These are phyloP conservation scores for Pogonocherus hispidulus DNA, from an alignment of 2,888 invertebrate genomes.

Conservation along the genomic window DNA sequence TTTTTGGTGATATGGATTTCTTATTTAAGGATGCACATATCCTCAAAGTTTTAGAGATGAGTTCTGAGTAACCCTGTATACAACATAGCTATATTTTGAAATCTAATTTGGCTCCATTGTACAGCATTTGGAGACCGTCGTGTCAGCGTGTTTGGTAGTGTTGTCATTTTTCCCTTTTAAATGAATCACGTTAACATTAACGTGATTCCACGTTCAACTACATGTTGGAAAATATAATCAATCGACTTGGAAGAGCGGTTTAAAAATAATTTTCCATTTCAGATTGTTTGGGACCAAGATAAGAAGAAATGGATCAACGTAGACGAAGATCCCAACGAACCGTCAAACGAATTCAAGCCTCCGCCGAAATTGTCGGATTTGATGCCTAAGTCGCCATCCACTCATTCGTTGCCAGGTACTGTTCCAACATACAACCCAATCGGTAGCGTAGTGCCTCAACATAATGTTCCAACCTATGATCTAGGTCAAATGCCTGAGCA, in stretches of 20 bases:
- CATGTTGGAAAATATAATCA: too few species aligned
- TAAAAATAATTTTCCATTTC: slow-evolving; percentile 44
- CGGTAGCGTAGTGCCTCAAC: slow-evolving; percentile 28
- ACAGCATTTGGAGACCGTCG: too few species aligned
- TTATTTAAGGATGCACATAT: too few species aligned
- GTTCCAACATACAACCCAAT: slow-evolving; percentile 23
- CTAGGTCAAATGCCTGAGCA: slow-evolving; percentile 22
- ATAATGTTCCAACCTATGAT: slow-evolving; percentile 26
- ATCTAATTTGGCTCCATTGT: too few species aligned
- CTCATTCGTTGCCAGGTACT: slow-evolving; percentile 26
- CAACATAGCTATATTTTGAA: too few species aligned
- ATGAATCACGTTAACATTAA: too few species aligned
- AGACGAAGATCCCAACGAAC: slow-evolving; percentile 78
- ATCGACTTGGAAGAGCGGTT: too few species aligned
- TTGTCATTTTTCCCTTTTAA: not conserved
- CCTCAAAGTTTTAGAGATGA: too few species aligned
- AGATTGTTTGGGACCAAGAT: slow-evolving; percentile 96
- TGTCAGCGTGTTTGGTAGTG: not conserved
- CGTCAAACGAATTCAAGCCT: slow-evolving; percentile 72
- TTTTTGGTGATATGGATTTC: too few species aligned
- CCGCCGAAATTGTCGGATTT: slow-evolving; percentile 80
- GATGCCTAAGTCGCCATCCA: slow-evolving; percentile 53
- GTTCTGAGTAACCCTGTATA: too few species aligned
- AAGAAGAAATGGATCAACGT: slow-evolving; percentile 89
- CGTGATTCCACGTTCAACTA: too few species aligned